These are phyloP conservation scores for Quadriops clusia DNA, from an alignment of 2,888 invertebrate genomes.

Conservation along the genomic window DNA sequence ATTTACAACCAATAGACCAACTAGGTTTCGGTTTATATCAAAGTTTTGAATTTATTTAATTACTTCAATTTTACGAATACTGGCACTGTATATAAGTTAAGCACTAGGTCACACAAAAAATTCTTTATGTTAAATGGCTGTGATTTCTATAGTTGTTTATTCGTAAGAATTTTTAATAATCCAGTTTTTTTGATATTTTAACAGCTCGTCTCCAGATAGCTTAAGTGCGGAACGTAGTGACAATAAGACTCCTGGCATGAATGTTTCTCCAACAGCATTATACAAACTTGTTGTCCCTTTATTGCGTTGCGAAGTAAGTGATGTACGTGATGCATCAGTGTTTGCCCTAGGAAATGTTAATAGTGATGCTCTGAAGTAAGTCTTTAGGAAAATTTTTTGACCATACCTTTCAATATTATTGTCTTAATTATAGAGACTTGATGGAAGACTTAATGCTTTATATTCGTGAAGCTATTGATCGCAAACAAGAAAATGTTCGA, in stretches of 20 bases:
- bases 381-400: slow-evolving; percentile 13
- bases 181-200: slow-evolving; percentile 26
- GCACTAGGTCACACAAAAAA: too few species aligned
- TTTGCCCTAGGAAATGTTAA: slow-evolving; percentile 92
- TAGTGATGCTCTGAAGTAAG: slow-evolving; percentile 85
- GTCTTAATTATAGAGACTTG: slow-evolving; percentile 59
- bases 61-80: too few species aligned
- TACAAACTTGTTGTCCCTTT: slow-evolving; percentile 90
- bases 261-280: slow-evolving; percentile 71
- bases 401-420: slow-evolving; percentile 2
- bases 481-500: slow-evolving; percentile 94
- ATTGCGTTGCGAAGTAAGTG: slow-evolving; percentile 82
- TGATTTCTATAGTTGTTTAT: too few species aligned
- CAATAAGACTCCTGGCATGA: slow-evolving; percentile 57
- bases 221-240: slow-evolving; percentile 72
- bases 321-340: slow-evolving; percentile 90
- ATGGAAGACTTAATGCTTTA: slow-evolving; percentile 90
- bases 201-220: slow-evolving; percentile 84
- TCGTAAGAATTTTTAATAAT: too few species aligned
- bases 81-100: too few species aligned
- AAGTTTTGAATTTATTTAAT: too few species aligned
- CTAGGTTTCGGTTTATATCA: too few species aligned
- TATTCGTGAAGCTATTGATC: slow-evolving; percentile 90
- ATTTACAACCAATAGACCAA: too few species aligned
- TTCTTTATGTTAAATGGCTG: too few species aligned